Base-by-base conservation (phyloP, 2,888 invertebrate genomes). In the Phrixothrix hirtus region DNA sequence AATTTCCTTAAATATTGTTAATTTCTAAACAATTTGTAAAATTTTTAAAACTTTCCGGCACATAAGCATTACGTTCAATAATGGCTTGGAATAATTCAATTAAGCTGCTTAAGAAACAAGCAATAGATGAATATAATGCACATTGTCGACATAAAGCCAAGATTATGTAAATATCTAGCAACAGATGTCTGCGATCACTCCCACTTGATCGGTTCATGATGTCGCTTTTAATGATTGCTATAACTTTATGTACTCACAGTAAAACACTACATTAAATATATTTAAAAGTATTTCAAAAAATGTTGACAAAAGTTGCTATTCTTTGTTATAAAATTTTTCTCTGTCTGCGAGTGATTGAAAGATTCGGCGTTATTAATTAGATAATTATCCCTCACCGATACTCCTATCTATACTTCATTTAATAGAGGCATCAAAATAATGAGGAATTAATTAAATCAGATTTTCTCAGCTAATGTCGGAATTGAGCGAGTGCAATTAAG, bases 91-190 rank as follows among this genome's bases (percentile, higher is more conserved):
- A n/a, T n/a, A n/a, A n/a, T n/a, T 45, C 45, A 45, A 45, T 45
- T 45, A 45, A 37, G 36, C 47, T 47, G 38, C 38, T 47, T 47
- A 39, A 39, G 47, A 32, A 45, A 27, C 21, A 21, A 5, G n/a
- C n/a, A n/a, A n/a, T n/a, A n/a, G n/a, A n/a, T n/a, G n/a, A n/a
- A n/a, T n/a, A 25, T 35, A 42, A 30, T 48, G 32, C 48, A 48
- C 17, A 25, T 55, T 57, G 57, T 37, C 48, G 46, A 46, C 46
- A 47, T 49, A 30, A 35, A 42, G 49, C 50, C 52, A 54, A 57
- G 57, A 57, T 59, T 59, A 59, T 57, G 59, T 55, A 59, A 59
- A 59, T 59, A 32, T 47, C 49, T 17, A 55, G 57, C 59, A 59
- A 59, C 59, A 59, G 59, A 59, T 59, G 59, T 51, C 50, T 46